Evolutionary conservation across 2,888 invertebrate genomes (phyloP).

Genomic region (Thalpophila matura): DNA sequence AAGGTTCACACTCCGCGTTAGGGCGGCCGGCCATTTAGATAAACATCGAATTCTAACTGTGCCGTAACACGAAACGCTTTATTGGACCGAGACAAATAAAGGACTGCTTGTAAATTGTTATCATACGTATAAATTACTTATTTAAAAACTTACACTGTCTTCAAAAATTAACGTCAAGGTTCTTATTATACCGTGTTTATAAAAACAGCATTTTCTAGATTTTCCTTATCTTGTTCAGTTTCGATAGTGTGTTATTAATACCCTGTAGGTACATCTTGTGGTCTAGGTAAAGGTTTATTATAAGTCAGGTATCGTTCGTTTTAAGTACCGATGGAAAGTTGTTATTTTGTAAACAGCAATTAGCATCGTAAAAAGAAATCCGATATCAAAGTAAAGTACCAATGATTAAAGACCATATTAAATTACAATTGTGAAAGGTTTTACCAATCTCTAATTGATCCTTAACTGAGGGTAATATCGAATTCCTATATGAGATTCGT

Average conservation of each 20-base stretch:
- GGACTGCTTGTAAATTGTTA: constrained; percentile 71
- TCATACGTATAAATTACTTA: constrained; percentile 38
- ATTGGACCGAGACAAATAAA: constrained; percentile 77
- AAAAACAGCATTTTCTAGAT: no score
- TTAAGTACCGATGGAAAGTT: no score
- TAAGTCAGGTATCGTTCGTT: no score
- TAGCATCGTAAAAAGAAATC: constrained; percentile 15
- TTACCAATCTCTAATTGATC: constrained; percentile 41
- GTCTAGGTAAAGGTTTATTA: no score
- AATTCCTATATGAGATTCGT: constrained; percentile 5
- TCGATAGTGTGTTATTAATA: no score
- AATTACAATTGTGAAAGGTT: constrained; percentile 9
- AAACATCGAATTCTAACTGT: constrained; percentile 85
- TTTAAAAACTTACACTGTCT: constrained; percentile 11
- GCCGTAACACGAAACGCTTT: constrained; percentile 83
- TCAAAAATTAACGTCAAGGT: constrained; percentile 17
- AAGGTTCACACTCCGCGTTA: constrained; percentile 82
- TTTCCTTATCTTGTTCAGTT: no score
- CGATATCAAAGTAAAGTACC: constrained; percentile 9
- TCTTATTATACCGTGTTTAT: no score
- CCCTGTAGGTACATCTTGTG: no score
- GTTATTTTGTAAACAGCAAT: no score
- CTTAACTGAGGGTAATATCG: constrained; percentile 16
- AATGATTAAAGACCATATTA: constrained; percentile 13
- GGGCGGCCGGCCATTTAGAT: constrained; percentile 83